These are phyloP conservation scores for Nesometra sesokonis DNA, from an alignment of 35 echinoderm and acorn worm genomes.

Conservation along the genomic window DNA sequence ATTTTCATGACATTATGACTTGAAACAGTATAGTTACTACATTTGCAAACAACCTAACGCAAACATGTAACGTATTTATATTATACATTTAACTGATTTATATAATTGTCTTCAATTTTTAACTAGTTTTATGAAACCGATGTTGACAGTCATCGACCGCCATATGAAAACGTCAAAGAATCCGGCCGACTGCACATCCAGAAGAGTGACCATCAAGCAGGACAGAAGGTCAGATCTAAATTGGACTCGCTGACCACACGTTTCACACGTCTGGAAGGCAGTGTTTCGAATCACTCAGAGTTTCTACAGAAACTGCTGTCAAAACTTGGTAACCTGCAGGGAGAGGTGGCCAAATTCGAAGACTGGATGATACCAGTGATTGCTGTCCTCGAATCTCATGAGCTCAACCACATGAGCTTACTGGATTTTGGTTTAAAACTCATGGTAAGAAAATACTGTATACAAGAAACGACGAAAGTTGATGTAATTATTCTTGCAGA, in stretches of 20 bases:
- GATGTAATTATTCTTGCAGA: no score
- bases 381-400: constrained; percentile 60
- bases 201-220: constrained; percentile 64
- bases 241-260: constrained; percentile 64
- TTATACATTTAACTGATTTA: no score
- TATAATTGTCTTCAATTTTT: not conserved
- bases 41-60: no score
- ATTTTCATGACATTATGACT: no score
- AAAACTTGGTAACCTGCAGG: constrained; percentile 73
- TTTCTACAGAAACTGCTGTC: constrained; percentile 62
- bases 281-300: constrained; percentile 53
- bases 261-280: constrained; percentile 39
- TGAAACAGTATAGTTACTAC: no score
- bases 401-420: constrained; percentile 66
- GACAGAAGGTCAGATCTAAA: constrained; percentile 43
- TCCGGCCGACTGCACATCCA: constrained; percentile 48
- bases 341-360: constrained; percentile 67
- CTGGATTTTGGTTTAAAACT: constrained; percentile 74
- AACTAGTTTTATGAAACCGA: constrained; percentile 64
- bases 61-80: no score
- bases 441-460: constrained; percentile 58
- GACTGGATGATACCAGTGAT: constrained; percentile 91
- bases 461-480: no score
- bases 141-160: constrained; percentile 84
- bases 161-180: constrained; percentile 62